Base-by-base conservation (phyloP, 2,888 invertebrate species). In the Petrolisthes cinctipes region DNA sequence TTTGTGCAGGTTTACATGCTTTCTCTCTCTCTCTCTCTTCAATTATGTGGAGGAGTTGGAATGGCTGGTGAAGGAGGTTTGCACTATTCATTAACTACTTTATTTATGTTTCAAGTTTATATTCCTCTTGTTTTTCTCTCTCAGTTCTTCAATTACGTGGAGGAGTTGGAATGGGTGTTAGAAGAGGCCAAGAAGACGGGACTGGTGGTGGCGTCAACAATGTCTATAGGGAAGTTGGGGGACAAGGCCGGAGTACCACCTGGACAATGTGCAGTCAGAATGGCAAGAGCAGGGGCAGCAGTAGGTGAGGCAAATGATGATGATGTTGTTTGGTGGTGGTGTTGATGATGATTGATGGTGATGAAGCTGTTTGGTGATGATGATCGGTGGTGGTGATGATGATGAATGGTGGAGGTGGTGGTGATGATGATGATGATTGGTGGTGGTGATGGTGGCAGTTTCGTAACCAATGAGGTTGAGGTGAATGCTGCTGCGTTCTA, bases 121-220 rank as follows among this genome's bases (percentile, higher is more conserved):
- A n/a, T 86, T 85, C 73, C 37, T 89, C 82, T 14, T 71, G 71
- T 71, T n/a, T 71, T 2, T 71, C 71, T 20, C 17, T 20, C 71
- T 20, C 88, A 92, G 92, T 92, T 92, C 90, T 92, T 93, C 86
- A 92, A 92, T 87, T 92, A 93, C 88, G 92, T 92, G 5, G 93
- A 93, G 86, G 93, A 93, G 91, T 92, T 92, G 83, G 93, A 92
- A 90, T 92, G 92, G 93, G 93, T 92, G n/a, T 92, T 93, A 82
- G 92, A 93, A 86, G 92, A 92, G 23, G 92, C 92, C 89, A 91
- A 91, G 84, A 91, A 91, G 79, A 91, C 92, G 5, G 91, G 91
- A 0, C 91, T 92, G 79, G 92, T 93, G 0, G 92, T 93, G 6
- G 93, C 92, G 17, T 92, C 92, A 17, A 92, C 92, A 82, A 93